Percentiles rank a stretch among this genome's conserved stretches.
Evolutionary conservation across 2,888 invertebrate genomes (phyloP).

Genomic region (Schizotus pectinicornis): DNA sequence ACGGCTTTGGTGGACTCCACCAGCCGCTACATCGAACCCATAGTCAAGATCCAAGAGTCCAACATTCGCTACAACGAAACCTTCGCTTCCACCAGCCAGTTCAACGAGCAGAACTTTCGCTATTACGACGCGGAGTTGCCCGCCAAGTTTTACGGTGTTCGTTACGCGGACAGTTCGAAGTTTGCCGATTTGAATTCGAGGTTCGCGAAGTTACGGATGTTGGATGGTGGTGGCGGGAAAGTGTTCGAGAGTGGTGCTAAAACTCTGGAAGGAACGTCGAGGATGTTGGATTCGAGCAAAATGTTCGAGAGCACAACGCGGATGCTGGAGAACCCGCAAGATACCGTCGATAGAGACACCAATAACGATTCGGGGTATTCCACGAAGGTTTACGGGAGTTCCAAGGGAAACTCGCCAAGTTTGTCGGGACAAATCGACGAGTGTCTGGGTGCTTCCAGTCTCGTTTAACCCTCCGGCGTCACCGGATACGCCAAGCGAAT

Average conservation of each 20-base stretch:
- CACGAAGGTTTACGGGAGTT: conserved; percentile 80
- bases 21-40: conserved; percentile 51
- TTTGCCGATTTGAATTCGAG: conserved; percentile 48
- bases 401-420: conserved; percentile 79
- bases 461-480: conserved; percentile 59
- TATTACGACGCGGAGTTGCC: conserved; percentile 38
- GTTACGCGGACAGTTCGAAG: conserved; percentile 41
- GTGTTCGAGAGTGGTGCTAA: not conserved
- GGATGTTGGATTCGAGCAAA: conserved; percentile 49
- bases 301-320: conserved; percentile 50
- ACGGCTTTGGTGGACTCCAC: conserved; percentile 48
- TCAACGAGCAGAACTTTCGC: not conserved
- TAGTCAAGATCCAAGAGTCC: conserved; percentile 51
- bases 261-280: conserved; percentile 40
- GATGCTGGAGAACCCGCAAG: conserved; percentile 50
- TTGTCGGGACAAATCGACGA: conserved; percentile 64
- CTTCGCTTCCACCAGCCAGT: conserved; percentile 17
- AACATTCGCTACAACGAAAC: conserved; percentile 38
- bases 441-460: conserved; percentile 67
- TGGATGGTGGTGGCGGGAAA: conserved; percentile 42
- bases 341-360: conserved; percentile 66
- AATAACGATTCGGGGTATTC: conserved; percentile 88
- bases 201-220: conserved; percentile 53
- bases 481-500: not conserved
- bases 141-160: conserved; percentile 21